phyloP scores from a whole-genome alignment of 1,140 invertebrate genomes.

The Trachymyrmex septentrionalis region DNA sequence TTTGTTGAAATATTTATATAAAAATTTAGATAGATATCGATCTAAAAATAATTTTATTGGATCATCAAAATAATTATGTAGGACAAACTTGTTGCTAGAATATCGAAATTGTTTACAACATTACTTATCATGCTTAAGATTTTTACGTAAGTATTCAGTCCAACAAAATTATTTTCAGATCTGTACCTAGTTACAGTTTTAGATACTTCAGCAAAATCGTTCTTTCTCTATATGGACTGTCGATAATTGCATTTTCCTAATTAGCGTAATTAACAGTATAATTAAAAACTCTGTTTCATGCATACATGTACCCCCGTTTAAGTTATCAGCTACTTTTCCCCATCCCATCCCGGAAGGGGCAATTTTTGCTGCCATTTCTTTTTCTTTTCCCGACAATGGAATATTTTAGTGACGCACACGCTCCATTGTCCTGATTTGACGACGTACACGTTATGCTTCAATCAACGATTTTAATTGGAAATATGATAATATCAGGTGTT shows the following conservation, averaged over 20 bases:
- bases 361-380: constrained; percentile 19
- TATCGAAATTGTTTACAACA: too few species aligned
- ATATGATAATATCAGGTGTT: neutral
- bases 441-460: constrained; percentile 17
- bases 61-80: too few species aligned
- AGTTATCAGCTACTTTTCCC: constrained; percentile 39
- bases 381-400: constrained; percentile 11
- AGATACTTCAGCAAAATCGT: too few species aligned
- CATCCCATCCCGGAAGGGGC: neutral
- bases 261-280: constrained; percentile 75
- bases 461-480: constrained; percentile 39
- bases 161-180: too few species aligned
- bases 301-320: neutral
- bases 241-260: constrained; percentile 73
- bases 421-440: constrained; percentile 28
- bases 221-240: neutral
- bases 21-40: too few species aligned
- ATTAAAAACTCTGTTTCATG: constrained; percentile 64
- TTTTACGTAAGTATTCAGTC: too few species aligned
- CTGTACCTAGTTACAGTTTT: too few species aligned
- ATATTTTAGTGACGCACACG: constrained; percentile 49
- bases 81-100: too few species aligned
- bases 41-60: too few species aligned
- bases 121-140: too few species aligned
- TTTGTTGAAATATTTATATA: too few species aligned